phyloP scores from a whole-genome alignment of 2,113 vertebrate species.

The Geococcyx californianus region DNA sequence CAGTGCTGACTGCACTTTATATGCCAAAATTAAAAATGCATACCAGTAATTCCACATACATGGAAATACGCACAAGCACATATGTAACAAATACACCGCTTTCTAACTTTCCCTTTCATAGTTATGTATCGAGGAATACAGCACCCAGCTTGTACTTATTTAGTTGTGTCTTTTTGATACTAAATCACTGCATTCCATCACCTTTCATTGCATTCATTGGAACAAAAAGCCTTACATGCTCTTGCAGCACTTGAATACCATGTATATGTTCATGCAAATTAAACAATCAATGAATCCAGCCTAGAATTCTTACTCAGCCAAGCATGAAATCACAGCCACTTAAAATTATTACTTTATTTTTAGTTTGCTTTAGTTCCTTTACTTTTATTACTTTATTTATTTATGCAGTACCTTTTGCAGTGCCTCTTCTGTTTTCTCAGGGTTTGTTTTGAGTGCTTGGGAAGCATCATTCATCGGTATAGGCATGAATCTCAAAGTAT shows the following conservation, averaged over 20 bases:
- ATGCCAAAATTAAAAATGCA: neutral
- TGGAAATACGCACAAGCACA: neutral
- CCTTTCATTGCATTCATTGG: neutral
- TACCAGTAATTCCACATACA: neutral
- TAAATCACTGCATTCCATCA: neutral
- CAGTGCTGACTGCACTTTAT: neutral
- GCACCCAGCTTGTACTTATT: neutral
- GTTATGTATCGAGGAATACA: neutral
- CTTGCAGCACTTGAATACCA: neutral
- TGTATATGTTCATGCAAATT: neutral
- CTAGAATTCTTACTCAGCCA: neutral
- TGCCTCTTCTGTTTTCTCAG: slow-evolving; percentile 96
- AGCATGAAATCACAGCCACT: neutral
- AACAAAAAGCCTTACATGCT: neutral
- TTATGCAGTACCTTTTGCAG: slow-evolving; percentile 85
- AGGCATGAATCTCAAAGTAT: slow-evolving; percentile 95
- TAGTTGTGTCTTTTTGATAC: neutral
- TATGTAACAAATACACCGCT: neutral
- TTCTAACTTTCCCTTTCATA: neutral
- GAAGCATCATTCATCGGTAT: slow-evolving; percentile 96
- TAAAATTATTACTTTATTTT: neutral
- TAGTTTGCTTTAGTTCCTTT: too few relatives aligned
- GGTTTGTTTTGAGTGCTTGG: slow-evolving; percentile 93
- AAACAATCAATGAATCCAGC: neutral
- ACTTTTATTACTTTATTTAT: too few relatives aligned